These are phyloP conservation scores for Pogonomyrmex barbatus DNA, from an alignment of 1,140 invertebrate genomes.

Conservation along the genomic window DNA sequence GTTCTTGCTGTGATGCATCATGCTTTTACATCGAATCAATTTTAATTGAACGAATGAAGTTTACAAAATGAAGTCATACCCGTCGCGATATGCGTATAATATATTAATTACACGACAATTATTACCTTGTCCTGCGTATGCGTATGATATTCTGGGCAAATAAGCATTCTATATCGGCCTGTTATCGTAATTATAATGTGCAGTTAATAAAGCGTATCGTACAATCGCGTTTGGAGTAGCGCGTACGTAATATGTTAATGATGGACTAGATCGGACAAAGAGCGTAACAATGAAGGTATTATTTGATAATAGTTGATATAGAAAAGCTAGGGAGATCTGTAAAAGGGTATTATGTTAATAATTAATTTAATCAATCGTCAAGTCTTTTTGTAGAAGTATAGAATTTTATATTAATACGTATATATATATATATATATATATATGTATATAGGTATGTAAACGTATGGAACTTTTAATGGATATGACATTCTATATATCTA, in stretches of 20 bases:
- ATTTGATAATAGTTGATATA: conserved; percentile 12
- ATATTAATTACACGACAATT: conserved; percentile 62
- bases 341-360: conserved; percentile 14
- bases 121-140: conserved; percentile 51
- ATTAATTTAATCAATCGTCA: conserved; percentile 24
- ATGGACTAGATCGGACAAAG: conserved; percentile 47
- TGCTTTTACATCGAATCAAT: conserved; percentile 61
- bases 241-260: conserved; percentile 56
- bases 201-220: conserved; percentile 58
- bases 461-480: not conserved
- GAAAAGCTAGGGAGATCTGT: not conserved
- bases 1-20: conserved; percentile 12
- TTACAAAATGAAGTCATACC: conserved; percentile 59
- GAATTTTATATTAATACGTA: not conserved
- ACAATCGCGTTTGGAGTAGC: conserved; percentile 52
- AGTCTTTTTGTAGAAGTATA: not conserved
- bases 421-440: not conserved
- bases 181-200: conserved; percentile 62
- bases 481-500: not conserved
- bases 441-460: not conserved
- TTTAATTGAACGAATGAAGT: conserved; percentile 64
- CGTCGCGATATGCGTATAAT: conserved; percentile 54
- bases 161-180: conserved; percentile 50
- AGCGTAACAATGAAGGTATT: conserved; percentile 26
- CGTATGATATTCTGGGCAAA: conserved; percentile 53